phyloP scores from a whole-genome alignment of 2,113 vertebrate genomes.

The Eubucco bourcierii region DNA sequence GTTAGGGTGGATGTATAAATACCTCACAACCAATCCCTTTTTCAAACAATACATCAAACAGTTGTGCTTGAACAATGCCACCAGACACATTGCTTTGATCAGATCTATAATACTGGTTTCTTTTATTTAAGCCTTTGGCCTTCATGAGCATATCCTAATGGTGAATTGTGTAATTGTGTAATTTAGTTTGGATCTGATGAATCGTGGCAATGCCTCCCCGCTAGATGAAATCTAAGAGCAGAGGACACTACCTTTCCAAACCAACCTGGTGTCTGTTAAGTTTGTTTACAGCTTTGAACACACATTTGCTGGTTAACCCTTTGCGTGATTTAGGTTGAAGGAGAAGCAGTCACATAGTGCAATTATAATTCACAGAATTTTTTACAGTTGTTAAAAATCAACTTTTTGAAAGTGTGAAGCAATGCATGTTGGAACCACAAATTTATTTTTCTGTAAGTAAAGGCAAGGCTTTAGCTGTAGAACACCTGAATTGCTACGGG shows the following conservation, averaged over 20 bases:
- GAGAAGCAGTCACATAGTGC: background rate
- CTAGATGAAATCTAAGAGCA: background rate
- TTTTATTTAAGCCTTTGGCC: background rate
- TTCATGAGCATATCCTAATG: background rate
- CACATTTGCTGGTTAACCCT: background rate
- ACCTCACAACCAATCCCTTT: background rate
- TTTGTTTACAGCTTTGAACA: conserved; percentile 9
- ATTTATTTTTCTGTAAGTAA: background rate
- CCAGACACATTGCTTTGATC: background rate
- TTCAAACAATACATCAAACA: background rate
- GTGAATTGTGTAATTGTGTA: background rate
- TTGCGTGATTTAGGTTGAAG: background rate
- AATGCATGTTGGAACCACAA: background rate
- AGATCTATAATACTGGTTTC: background rate
- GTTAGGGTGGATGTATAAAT: background rate
- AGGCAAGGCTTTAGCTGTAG: background rate
- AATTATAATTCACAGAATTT: background rate
- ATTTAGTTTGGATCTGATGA: background rate
- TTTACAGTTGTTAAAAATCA: background rate
- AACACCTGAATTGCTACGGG: background rate
- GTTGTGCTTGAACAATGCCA: background rate
- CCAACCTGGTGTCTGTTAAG: background rate
- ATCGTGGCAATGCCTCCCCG: background rate
- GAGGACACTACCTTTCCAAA: background rate
- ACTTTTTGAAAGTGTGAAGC: background rate